These are phyloP conservation scores for Planiliza haematocheilus DNA, from an alignment of 2,113 vertebrate species.

Conservation along the genomic window DNA sequence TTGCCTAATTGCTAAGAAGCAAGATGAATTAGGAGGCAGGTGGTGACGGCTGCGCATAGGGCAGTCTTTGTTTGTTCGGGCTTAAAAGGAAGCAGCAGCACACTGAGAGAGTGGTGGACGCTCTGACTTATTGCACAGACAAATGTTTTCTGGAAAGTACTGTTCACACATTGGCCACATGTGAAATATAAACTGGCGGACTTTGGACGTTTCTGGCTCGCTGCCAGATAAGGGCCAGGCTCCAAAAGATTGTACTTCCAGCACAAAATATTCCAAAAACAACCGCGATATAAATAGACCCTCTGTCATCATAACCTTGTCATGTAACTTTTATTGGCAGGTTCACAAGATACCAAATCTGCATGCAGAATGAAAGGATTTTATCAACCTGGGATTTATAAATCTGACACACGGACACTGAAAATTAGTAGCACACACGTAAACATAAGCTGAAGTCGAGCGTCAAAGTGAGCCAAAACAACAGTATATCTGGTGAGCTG, in stretches of 20 bases:
- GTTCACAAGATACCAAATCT: slow-evolving; percentile 4
- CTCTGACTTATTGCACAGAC: slow-evolving; percentile 2
- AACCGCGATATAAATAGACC: slow-evolving; percentile 45
- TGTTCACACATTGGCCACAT: background rate
- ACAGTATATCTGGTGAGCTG: slow-evolving; percentile 15
- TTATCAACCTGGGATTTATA: slow-evolving; percentile 15
- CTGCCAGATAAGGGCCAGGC: slow-evolving; percentile 1
- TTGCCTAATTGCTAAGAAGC: slow-evolving; percentile 22
- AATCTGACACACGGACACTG: slow-evolving; percentile 3
- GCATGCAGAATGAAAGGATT: background rate
- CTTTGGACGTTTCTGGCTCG: slow-evolving; percentile 12
- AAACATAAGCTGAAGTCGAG: slow-evolving; percentile 5
- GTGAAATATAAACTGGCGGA: background rate
- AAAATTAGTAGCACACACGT: slow-evolving; percentile 5
- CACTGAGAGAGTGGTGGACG: slow-evolving; percentile 1
- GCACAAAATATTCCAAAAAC: slow-evolving; percentile 49
- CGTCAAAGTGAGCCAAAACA: slow-evolving; percentile 38
- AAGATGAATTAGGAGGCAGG: slow-evolving; percentile 60
- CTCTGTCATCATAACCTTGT: slow-evolving; percentile 8
- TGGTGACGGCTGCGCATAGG: slow-evolving; percentile 29
- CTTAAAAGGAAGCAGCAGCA: slow-evolving; percentile 23
- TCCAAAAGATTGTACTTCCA: slow-evolving; percentile 18
- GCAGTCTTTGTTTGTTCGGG: slow-evolving; percentile 34
- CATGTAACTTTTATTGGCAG: background rate
- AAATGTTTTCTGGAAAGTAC: slow-evolving; percentile 1